These are phyloP conservation scores for Chymomyza procnemis DNA, from an alignment of 2,888 invertebrate species.

Conservation along the genomic window DNA sequence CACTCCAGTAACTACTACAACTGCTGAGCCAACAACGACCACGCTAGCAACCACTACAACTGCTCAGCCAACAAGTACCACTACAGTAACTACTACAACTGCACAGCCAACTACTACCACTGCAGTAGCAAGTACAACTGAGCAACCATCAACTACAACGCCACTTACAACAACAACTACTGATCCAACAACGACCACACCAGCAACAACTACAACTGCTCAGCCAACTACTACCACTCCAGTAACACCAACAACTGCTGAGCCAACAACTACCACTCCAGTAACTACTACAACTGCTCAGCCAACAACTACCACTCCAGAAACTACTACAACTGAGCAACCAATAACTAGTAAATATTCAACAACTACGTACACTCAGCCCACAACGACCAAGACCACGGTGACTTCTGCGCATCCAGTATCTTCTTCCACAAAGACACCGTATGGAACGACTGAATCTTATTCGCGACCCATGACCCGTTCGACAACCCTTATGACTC, in stretches of 20 bases:
- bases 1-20: background rate
- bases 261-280: background rate
- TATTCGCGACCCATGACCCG: background rate
- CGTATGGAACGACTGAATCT: background rate
- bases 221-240: background rate
- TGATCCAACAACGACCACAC: too few species aligned
- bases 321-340: background rate
- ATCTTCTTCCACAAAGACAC: background rate
- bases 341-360: background rate
- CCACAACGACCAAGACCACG: conserved; percentile 8
- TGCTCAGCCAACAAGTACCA: background rate
- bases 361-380: background rate
- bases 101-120: background rate
- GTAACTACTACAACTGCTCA: background rate
- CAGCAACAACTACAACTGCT: background rate
- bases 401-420: background rate
- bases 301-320: background rate
- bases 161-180: too few species aligned
- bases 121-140: background rate
- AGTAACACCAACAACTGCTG: background rate
- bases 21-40: background rate
- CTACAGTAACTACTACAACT: background rate
- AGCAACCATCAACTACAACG: background rate
- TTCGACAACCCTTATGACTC: background rate
- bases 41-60: background rate